Conservation (phyloP, 2,797 vertebrate species). For the Telmatherina bonti region DNA sequence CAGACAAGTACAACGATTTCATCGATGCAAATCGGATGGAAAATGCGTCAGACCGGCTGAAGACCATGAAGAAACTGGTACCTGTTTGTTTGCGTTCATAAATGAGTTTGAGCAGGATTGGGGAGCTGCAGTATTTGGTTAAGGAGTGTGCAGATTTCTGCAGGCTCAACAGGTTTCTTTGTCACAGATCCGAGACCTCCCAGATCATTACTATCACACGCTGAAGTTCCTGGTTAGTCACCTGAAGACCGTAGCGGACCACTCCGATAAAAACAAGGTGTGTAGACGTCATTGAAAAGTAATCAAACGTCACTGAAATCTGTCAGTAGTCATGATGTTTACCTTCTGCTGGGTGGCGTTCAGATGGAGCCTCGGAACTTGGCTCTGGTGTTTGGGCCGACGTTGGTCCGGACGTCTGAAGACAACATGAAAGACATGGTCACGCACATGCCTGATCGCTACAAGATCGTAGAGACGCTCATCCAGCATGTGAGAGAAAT, state of each 20-base stretch:
- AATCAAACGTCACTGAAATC: neutral
- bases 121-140: neutral
- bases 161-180: constrained; percentile 43
- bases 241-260: constrained; percentile 94
- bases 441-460: constrained; percentile 99
- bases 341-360: neutral
- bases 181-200: constrained; percentile 92
- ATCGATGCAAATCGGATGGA: constrained; percentile 97
- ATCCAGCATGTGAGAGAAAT: constrained; percentile 91
- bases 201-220: constrained; percentile 94
- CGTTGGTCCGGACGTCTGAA: constrained; percentile 94
- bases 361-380: constrained; percentile 98
- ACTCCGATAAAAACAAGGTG: constrained; percentile 96
- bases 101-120: neutral
- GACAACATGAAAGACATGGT: constrained; percentile 99
- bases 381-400: constrained; percentile 96
- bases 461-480: constrained; percentile 98
- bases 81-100: neutral
- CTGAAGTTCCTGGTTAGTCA: constrained; percentile 94
- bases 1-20: constrained; percentile 98
- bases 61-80: constrained; percentile 95
- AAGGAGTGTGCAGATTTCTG: neutral
- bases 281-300: neutral
- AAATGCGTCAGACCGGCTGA: constrained; percentile 90
- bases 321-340: neutral